phyloP scores from a whole-genome alignment of 2,113 vertebrate species.

The Chaetura pelagica region DNA sequence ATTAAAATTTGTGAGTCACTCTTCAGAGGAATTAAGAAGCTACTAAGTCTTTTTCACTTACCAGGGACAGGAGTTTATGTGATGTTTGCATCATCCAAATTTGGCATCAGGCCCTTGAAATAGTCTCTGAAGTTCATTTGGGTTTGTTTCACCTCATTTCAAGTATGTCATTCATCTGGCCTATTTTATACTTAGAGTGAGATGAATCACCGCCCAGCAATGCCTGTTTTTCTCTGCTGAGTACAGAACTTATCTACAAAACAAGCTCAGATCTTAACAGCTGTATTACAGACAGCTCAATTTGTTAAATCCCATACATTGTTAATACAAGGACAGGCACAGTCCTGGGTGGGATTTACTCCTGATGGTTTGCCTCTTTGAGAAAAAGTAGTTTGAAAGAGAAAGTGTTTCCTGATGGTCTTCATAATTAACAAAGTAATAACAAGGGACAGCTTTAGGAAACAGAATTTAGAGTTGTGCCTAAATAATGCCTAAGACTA shows the following conservation, averaged over 20 bases:
- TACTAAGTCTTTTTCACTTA: neutral
- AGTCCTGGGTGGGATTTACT: neutral
- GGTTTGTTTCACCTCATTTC: neutral
- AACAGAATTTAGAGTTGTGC: neutral
- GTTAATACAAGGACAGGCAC: neutral
- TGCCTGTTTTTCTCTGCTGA: neutral
- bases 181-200: neutral
- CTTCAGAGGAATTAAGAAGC: neutral
- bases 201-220: neutral
- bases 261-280: neutral
- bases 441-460: neutral
- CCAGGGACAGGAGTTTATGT: neutral
- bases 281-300: neutral
- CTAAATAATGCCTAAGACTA: neutral
- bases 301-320: neutral
- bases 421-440: neutral
- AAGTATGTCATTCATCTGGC: neutral
- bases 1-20: neutral
- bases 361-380: neutral
- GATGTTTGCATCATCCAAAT: conserved; percentile 5
- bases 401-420: neutral
- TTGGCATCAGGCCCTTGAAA: neutral
- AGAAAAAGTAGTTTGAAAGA: neutral
- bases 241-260: neutral
- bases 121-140: neutral